Conservation (phyloP, 2,797 vertebrate genomes). For the Lutjanus argentimaculatus region DNA sequence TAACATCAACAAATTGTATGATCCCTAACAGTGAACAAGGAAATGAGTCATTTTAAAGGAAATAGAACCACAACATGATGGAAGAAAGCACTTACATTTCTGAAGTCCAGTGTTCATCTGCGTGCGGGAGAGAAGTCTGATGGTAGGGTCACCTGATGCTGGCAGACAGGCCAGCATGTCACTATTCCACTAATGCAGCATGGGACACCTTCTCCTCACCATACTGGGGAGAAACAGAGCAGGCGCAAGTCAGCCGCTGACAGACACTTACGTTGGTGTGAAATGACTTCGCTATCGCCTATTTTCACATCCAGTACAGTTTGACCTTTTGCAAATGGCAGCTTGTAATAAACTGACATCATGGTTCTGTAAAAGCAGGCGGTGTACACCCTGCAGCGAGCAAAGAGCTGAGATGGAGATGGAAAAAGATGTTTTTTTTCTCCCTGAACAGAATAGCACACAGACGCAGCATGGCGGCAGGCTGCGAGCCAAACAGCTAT, state of each 20-base stretch:
- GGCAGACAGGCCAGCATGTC: conserved; percentile 98
- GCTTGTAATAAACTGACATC: conserved; percentile 45
- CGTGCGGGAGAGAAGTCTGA: conserved; percentile 94
- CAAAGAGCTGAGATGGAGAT: conserved; percentile 39
- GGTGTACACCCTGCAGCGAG: conserved; percentile 49
- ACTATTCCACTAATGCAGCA: conserved; percentile 92
- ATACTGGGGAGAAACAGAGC: conserved; percentile 83
- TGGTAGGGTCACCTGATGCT: conserved; percentile 92
- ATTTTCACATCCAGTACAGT: conserved; percentile 45
- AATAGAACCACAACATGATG: not conserved
- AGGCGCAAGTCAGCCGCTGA: conserved; percentile 36
- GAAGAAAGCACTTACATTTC: conserved; percentile 93
- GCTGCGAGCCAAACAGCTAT: conserved; percentile 46
- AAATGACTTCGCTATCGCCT: conserved; percentile 46
- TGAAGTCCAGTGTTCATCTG: conserved; percentile 99
- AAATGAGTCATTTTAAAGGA: not conserved
- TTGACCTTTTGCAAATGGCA: conserved; percentile 63
- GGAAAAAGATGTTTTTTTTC: conserved; percentile 36
- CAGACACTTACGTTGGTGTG: conserved; percentile 35
- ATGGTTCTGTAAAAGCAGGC: conserved; percentile 27
- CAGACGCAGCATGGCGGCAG: conserved; percentile 44
- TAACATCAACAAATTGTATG: not conserved
- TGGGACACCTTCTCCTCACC: conserved; percentile 88
- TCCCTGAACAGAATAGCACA: conserved; percentile 41
- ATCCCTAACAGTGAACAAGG: not conserved